Base-by-base conservation (phyloP, 2,888 invertebrate species). In the Sinohyriopsis cumingii region DNA sequence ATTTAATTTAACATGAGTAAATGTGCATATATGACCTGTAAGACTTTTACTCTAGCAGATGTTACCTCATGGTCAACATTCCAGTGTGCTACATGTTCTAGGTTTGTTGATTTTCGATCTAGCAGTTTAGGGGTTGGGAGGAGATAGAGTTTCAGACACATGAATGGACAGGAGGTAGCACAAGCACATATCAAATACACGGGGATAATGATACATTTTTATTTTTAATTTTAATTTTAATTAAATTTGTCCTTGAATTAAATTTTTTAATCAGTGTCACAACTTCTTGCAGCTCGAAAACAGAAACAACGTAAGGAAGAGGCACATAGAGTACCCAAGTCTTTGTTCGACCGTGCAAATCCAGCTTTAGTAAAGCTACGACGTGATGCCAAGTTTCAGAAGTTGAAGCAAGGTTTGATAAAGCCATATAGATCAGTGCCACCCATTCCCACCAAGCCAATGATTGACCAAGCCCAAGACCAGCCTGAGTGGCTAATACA, bases 401-500 rank as follows among this genome's bases (percentile, higher is more conserved):
- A 95, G 76, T 93, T 94, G 55, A 89, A 89, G 73, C 82, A 84
- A 62, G 85, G 83, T 24, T 73, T 84, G 56, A 72, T 86, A 66
- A 84, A 87, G 68, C 84, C 84, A 5, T 81, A 80, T 76, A 80
- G 83, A 24, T 81, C 83, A 9, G 66, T 82, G 24, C 79, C 82
- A 7, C 71, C 81, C 22, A 71, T 79, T 65, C 77, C 81, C 24
- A 76, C 77, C 69, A 82, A 84, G 64, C 84, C 82, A 6, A 45
- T 80, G 45, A 77, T 82, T 65, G 86, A 87, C 45, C 75, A 79
- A n/a, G 68, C 81, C 6, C 73, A 77, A 7, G 92, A 94, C 72
- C 92, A 93, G 82, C 94, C 95, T 73, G 96, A 96, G 82, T 98
- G 98, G 98, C 92, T 94, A 77, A 93, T 96, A 72, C 94, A 95